Evolutionary conservation across 2,888 invertebrate species (phyloP).

Genomic region (Metallyticus violacea): DNA sequence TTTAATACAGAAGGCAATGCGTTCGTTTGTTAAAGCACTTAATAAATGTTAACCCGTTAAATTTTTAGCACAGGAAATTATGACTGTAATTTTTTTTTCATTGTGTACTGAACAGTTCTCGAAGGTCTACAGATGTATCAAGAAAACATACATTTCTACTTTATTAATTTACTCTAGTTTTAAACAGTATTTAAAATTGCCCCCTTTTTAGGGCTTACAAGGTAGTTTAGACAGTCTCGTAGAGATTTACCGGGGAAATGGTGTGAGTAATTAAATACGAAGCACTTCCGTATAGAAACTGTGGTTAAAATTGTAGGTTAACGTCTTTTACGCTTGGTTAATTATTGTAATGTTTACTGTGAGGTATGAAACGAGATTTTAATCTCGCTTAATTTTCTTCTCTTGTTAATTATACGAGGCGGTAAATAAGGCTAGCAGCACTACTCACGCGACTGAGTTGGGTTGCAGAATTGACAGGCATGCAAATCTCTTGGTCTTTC

Average conservation of each 20-base stretch:
- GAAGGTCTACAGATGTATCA: too few relatives aligned
- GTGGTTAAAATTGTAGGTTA: background rate
- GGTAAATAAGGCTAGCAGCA: background rate
- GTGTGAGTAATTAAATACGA: background rate
- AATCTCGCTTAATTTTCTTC: background rate
- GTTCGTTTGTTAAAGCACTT: too few relatives aligned
- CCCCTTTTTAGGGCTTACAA: too few relatives aligned
- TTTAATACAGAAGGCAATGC: too few relatives aligned
- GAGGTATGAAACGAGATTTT: background rate
- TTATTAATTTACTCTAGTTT: too few relatives aligned
- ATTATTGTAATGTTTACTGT: background rate
- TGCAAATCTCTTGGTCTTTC: background rate
- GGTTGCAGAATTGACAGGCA: background rate
- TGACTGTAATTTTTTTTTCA: too few relatives aligned
- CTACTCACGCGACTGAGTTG: background rate
- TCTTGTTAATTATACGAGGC: background rate
- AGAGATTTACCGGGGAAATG: background rate
- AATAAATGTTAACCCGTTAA: too few relatives aligned
- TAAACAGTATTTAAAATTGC: too few relatives aligned
- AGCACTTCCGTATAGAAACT: background rate
- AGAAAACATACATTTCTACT: too few relatives aligned
- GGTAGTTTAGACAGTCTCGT: background rate
- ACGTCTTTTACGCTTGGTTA: background rate
- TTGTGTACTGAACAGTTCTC: too few relatives aligned
- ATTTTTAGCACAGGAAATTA: too few relatives aligned